A percentile compares a stretch with the other conserved stretches of the same genome.
Conservation (phyloP, 2,888 invertebrate genomes). For the Habrosyne pyritoides region DNA sequence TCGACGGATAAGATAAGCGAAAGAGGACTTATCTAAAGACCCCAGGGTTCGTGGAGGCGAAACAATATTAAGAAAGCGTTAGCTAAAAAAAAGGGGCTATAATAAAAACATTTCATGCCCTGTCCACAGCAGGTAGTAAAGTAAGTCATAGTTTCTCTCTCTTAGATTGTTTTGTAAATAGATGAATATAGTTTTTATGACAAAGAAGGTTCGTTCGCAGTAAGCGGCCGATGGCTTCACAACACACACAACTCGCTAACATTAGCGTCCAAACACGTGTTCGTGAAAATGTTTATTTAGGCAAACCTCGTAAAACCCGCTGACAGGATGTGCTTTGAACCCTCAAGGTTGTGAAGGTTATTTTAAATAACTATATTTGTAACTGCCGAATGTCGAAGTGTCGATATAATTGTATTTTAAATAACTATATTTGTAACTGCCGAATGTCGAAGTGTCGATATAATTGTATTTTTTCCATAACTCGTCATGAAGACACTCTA, state of each 20-base stretch:
- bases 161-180: constrained; percentile 57
- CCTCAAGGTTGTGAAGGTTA: constrained; percentile 74
- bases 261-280: constrained; percentile 69
- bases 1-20: constrained; percentile 67
- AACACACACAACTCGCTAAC: constrained; percentile 33
- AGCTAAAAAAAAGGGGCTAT: constrained; percentile 49
- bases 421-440: constrained; percentile 35
- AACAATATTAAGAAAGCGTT: constrained; percentile 67
- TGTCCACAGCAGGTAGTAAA: constrained; percentile 69
- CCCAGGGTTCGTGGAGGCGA: constrained; percentile 50
- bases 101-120: constrained; percentile 56
- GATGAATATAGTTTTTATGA: constrained; percentile 60
- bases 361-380: constrained; percentile 47
- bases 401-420: constrained; percentile 40
- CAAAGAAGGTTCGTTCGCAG: constrained; percentile 42
- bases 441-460: constrained; percentile 18
- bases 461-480: constrained; percentile 36
- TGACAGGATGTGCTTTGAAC: constrained; percentile 79
- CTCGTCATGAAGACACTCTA: neutral
- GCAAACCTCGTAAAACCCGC: constrained; percentile 73
- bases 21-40: constrained; percentile 60
- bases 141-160: constrained; percentile 46
- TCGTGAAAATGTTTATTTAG: constrained; percentile 77
- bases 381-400: constrained; percentile 26
- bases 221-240: constrained; percentile 41